Evolutionary conservation across 2,113 vertebrate species (phyloP).

Genomic region (Sminthopsis crassicaudata): DNA sequence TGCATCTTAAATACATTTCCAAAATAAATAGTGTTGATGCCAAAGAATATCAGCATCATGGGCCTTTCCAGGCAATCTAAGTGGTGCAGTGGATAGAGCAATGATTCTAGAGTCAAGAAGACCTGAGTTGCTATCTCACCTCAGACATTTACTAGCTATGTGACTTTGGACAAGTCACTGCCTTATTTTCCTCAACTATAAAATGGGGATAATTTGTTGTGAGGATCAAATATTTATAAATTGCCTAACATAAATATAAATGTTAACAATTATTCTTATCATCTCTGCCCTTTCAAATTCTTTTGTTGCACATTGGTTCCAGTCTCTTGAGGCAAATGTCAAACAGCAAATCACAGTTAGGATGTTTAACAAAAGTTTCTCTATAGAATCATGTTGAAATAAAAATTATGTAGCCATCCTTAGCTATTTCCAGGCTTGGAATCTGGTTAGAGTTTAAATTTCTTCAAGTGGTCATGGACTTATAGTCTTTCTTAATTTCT

Average conservation of each 20-base stretch:
- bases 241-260: background rate
- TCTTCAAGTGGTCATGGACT: background rate
- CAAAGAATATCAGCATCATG: constrained; percentile 73
- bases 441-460: background rate
- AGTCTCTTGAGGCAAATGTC: constrained; percentile 79
- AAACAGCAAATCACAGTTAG: constrained; percentile 83
- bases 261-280: background rate
- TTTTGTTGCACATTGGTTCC: constrained; percentile 79
- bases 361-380: constrained; percentile 76
- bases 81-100: background rate
- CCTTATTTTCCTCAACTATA: background rate
- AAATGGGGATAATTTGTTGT: background rate
- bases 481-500: background rate
- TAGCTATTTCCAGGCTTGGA: background rate
- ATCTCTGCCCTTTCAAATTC: constrained; percentile 82
- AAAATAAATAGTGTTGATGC: constrained; percentile 80
- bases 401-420: background rate
- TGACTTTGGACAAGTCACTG: background rate
- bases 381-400: constrained; percentile 72
- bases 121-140: background rate
- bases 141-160: background rate
- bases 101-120: background rate
- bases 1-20: constrained; percentile 77
- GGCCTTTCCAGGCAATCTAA: constrained; percentile 81
- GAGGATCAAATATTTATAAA: background rate